Base-by-base conservation (phyloP, 30 jellyfish, hydroid and myxozoan genomes). In the Hydractinia symbiolongicarpus region DNA sequence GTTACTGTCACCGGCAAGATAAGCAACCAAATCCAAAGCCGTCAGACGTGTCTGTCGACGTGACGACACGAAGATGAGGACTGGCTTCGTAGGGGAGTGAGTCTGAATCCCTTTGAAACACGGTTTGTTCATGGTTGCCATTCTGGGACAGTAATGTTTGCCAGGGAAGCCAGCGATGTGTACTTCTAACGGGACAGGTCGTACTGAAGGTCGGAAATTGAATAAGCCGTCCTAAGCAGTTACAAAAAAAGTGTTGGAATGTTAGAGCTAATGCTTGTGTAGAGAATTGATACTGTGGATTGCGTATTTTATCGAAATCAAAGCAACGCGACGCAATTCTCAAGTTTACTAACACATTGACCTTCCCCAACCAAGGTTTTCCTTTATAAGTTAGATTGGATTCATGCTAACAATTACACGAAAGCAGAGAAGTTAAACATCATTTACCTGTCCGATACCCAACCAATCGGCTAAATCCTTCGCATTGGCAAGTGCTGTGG, bases 121-220 rank as follows among this genome's bases (percentile, higher is more conserved):
- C 20, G 99, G 96, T 78, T 90, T 95, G 75, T 95, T 95, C 99
- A 95, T 95, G 9, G 99, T 88, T 15, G 96, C 96, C 99, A 95
- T 95, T 5, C 99, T 88, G 4, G 99, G 99, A 67, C 99, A 95
- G 86, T 95, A 95, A 67, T 95, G 97, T 62, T 89, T 86, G 72
- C 98, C 99, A 14, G 99, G 98, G 66, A 85, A 95, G 3, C 99
- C 99, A 21, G 96, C 96, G 69, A 95, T 95, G 85, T 95, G 99
- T 7, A 95, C 99, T 55, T 95, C 99, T 55, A 95, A 85, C 4
- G 99, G 99, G 54, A 95, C 97, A 0, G 99, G 99, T 4, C 99
- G 96, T 8, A 95, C 99, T 4, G 98, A 89, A 5, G 99, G 99
- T 8, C 99, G 96, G 74, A 95, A 95, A 79, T 95, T 95, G 94